Evolutionary conservation across 2,888 invertebrate genomes (phyloP).

Genomic region (Noctuana brunneofusca): DNA sequence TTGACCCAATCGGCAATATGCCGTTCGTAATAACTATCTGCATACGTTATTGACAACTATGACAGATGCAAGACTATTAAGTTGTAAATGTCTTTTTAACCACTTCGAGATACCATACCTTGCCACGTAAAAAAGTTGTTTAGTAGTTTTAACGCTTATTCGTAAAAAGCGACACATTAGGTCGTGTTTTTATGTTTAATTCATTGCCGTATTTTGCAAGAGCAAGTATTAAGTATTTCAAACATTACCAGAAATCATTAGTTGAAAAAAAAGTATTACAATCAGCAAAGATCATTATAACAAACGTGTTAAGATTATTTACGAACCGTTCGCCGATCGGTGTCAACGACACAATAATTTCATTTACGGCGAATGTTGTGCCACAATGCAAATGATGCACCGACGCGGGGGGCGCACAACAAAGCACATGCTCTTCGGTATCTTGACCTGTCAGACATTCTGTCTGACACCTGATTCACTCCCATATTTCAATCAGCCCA

Average conservation of each 20-base stretch:
- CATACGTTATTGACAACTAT: conserved; percentile 14
- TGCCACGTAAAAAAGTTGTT: not conserved
- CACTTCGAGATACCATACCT: not conserved
- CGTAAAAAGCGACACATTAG: not conserved
- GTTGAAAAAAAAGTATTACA: not conserved
- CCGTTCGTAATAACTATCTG: conserved; percentile 2
- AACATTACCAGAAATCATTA: not conserved
- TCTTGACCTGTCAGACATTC: conserved; percentile 50
- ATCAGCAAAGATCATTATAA: not conserved
- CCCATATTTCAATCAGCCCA: conserved; percentile 38
- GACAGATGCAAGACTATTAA: conserved; percentile 13
- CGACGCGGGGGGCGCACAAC: conserved; percentile 57
- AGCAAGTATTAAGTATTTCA: not conserved
- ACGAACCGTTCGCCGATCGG: conserved; percentile 27
- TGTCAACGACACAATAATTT: conserved; percentile 36
- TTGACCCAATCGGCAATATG: conserved; percentile 15
- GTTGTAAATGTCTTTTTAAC: conserved; percentile 8
- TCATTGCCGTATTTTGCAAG: not conserved
- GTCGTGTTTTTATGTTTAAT: not conserved
- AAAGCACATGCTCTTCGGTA: conserved; percentile 55
- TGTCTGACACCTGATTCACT: conserved; percentile 37
- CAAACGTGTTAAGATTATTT: conserved; percentile 3
- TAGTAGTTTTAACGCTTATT: no score
- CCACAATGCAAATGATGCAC: conserved; percentile 52
- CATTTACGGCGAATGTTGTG: conserved; percentile 39